phyloP scores from a whole-genome alignment of 2,113 vertebrate genomes.

The Mus musculus region GRCm39 chr5:125789501-125790000 shows the following conservation, averaged over 20 bases:
- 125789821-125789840: not conserved
- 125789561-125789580: not conserved
- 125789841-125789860: not conserved
- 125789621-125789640: not conserved
- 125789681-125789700: not conserved
- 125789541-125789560: too few relatives aligned
- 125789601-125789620: not conserved
- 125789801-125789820: not conserved
- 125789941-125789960: not conserved
- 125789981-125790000: not conserved
- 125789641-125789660: not conserved
- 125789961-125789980: not conserved
- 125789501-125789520: not conserved
- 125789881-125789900: not conserved
- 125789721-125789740: not conserved
- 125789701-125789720: not conserved
- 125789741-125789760: not conserved
- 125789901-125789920: fast-evolving
- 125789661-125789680: not conserved
- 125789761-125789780: not conserved
- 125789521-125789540: not conserved
- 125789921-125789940: fast-evolving
- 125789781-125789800: not conserved
- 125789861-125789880: not conserved
- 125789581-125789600: not conserved